Evolutionary conservation across 2,113 vertebrate genomes (phyloP).

Genomic region (Proterorhinus semilunaris): DNA sequence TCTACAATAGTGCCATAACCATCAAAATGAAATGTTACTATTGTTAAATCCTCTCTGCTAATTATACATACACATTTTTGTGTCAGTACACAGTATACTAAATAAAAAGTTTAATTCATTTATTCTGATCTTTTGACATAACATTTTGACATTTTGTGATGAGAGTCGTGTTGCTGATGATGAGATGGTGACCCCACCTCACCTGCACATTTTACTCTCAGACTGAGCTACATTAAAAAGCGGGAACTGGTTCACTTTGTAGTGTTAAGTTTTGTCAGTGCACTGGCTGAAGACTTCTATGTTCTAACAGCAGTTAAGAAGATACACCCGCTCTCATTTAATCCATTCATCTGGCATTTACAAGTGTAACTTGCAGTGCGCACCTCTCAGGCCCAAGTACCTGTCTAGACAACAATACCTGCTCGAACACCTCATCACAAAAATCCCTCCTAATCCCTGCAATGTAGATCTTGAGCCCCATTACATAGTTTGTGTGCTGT

Average conservation of each 20-base stretch:
- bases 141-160: not conserved
- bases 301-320: conserved; percentile 29
- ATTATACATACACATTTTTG: too few relatives aligned
- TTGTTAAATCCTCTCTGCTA: too few relatives aligned
- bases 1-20: too few relatives aligned
- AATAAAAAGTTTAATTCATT: too few relatives aligned
- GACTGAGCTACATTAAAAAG: conserved; percentile 15
- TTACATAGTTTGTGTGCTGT: conserved; percentile 52
- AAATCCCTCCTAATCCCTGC: conserved; percentile 70
- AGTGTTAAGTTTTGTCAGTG: conserved; percentile 5
- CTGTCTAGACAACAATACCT: conserved; percentile 72
- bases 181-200: conserved; percentile 5
- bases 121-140: too few relatives aligned
- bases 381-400: conserved; percentile 45
- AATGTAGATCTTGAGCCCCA: conserved; percentile 58
- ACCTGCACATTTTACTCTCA: conserved; percentile 15
- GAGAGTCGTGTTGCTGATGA: not conserved
- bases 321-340: conserved; percentile 39
- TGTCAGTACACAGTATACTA: too few relatives aligned
- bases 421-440: conserved; percentile 58
- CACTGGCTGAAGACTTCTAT: conserved; percentile 7
- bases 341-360: conserved; percentile 47
- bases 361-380: conserved; percentile 32
- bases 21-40: too few relatives aligned
- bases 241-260: conserved; percentile 11